Conservation (phyloP, 2,797 vertebrate genomes). For the Chelon auratus region DNA sequence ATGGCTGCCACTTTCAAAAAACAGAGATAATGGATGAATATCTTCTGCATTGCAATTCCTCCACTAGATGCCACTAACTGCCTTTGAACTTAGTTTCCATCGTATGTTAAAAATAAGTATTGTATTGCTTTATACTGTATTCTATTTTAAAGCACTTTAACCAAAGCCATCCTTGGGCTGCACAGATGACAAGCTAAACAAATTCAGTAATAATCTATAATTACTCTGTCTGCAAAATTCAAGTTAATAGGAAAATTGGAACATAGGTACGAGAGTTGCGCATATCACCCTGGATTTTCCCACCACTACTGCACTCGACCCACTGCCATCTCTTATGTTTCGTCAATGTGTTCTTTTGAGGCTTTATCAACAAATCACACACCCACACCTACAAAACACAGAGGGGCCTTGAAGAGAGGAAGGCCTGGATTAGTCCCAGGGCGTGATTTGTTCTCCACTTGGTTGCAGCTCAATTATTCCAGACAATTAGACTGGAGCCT, state of each 20-base stretch:
- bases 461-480: constrained; percentile 84
- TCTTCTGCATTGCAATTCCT: too few species aligned
- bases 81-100: not conserved
- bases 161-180: not conserved
- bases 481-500: constrained; percentile 82
- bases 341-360: constrained; percentile 47
- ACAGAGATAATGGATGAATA: too few species aligned
- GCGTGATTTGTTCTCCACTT: constrained; percentile 79
- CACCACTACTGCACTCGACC: constrained; percentile 44
- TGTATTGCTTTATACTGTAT: not conserved
- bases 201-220: constrained; percentile 11
- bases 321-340: constrained; percentile 47
- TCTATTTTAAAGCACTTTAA: not conserved
- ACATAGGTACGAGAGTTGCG: constrained; percentile 13
- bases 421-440: constrained; percentile 78
- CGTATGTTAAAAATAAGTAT: not conserved
- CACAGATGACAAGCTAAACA: not conserved
- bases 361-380: constrained; percentile 68
- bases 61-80: too few species aligned
- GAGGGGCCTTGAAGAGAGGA: constrained; percentile 67
- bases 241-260: constrained; percentile 29
- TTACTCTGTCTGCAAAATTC: constrained; percentile 29
- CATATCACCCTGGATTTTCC: constrained; percentile 48
- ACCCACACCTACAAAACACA: constrained; percentile 57
- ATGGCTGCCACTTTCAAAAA: too few species aligned